Conservation (phyloP, 2,113 vertebrate species). For the Chloebia gouldiae region DNA sequence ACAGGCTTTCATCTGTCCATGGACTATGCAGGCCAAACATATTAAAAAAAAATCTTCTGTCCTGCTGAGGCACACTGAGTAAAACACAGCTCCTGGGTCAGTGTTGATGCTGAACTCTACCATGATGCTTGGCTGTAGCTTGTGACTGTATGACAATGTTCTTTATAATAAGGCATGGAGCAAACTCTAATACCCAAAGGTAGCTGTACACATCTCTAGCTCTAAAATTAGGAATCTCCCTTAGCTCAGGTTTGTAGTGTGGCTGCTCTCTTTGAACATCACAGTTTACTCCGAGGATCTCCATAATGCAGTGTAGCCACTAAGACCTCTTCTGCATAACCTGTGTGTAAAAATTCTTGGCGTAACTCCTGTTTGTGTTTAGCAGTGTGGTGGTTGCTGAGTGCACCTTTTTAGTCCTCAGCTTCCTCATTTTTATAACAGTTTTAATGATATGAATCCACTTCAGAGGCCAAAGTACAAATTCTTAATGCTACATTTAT, state of each 20-base stretch:
- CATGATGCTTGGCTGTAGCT: background rate
- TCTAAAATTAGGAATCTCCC: background rate
- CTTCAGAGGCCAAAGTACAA: conserved; percentile 34
- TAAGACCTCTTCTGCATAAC: background rate
- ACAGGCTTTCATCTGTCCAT: background rate
- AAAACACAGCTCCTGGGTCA: background rate
- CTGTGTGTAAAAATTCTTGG: background rate
- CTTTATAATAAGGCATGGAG: background rate
- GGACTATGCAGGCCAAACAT: background rate
- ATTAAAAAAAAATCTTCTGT: background rate
- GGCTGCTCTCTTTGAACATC: background rate
- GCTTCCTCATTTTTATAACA: background rate
- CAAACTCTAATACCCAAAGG: background rate
- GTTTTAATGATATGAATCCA: conserved; percentile 13
- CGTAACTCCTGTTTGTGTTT: background rate
- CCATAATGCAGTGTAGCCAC: background rate
- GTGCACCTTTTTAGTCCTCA: background rate
- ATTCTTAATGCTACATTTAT: conserved; percentile 33
- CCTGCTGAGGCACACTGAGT: background rate
- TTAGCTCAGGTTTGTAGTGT: background rate
- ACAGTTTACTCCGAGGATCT: background rate
- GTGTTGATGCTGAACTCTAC: background rate
- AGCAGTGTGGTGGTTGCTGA: background rate
- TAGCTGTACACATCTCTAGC: background rate
- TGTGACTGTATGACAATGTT: background rate